phyloP scores from a whole-genome alignment of 2,888 invertebrate genomes.

The Scaptodrosophila latifasciaeformis region DNA sequence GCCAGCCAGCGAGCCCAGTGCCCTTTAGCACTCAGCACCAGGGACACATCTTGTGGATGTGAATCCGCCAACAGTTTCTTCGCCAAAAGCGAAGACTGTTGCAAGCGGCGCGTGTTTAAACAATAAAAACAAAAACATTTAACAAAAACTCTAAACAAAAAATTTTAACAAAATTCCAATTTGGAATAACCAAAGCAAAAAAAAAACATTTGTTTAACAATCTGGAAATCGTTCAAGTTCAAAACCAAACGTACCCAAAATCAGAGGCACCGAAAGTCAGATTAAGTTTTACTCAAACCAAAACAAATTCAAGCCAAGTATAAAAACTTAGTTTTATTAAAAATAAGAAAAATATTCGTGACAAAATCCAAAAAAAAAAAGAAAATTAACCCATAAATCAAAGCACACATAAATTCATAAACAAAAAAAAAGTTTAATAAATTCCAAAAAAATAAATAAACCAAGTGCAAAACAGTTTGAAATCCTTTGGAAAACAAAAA shows the following conservation, averaged over 20 bases:
- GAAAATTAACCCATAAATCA: slow-evolving; percentile 9
- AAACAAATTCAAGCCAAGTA: slow-evolving; percentile 2
- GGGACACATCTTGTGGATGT: slow-evolving; percentile 30
- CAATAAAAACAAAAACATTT: slow-evolving; percentile 6
- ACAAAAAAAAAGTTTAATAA: slow-evolving; percentile 1
- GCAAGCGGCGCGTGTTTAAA: slow-evolving; percentile 32
- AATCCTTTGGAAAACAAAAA: slow-evolving; percentile 16
- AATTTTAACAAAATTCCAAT: slow-evolving; percentile 16
- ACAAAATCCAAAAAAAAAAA: slow-evolving; percentile 9
- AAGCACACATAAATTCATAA: slow-evolving; percentile 1
- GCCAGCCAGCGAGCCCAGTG: slow-evolving; percentile 6
- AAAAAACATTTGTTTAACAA: slow-evolving; percentile 21
- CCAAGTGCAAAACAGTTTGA: slow-evolving; percentile 12
- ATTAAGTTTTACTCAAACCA: slow-evolving; percentile 50
- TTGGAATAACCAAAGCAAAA: slow-evolving; percentile 18
- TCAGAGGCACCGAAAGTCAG: slow-evolving; percentile 65
- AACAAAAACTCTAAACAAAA: slow-evolving; percentile 11
- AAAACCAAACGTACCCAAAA: slow-evolving; percentile 21
- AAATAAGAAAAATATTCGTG: neutral
- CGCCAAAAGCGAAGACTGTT: slow-evolving; percentile 50
- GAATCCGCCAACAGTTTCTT: slow-evolving; percentile 40
- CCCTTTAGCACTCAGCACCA: slow-evolving; percentile 42
- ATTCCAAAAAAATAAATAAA: slow-evolving; percentile 6
- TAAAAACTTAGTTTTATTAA: slow-evolving; percentile 6
- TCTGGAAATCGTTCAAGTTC: slow-evolving; percentile 34